Evolutionary conservation across 2,797 vertebrate species (phyloP).

Genomic region (Tympanoctomys barrerae): DNA sequence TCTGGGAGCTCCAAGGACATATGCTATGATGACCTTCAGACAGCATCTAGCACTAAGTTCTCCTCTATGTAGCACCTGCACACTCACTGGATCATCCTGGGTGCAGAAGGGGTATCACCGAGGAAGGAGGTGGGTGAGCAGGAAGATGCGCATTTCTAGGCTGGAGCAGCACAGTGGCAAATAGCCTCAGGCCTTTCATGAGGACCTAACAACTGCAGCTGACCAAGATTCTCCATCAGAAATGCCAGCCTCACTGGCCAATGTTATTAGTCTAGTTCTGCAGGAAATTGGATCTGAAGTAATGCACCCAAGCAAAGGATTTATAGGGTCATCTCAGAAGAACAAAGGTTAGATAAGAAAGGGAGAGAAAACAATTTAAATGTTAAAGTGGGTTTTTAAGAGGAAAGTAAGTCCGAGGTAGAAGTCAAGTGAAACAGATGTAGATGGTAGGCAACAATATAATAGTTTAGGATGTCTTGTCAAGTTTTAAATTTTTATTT

Average conservation of each 20-base stretch:
- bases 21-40: not conserved
- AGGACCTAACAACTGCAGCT: not conserved
- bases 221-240: not conserved
- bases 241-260: not conserved
- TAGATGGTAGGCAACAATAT: not conserved
- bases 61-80: not conserved
- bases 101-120: not conserved
- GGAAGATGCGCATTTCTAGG: accelerated
- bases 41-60: not conserved
- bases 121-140: not conserved
- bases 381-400: not conserved
- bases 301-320: not conserved
- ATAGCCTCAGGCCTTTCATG: accelerated
- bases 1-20: not conserved
- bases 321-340: not conserved
- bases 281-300: not conserved
- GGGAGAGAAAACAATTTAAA: not conserved
- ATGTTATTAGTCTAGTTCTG: not conserved
- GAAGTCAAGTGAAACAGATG: not conserved
- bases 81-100: not conserved
- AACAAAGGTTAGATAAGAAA: not conserved
- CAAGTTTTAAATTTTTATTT: not conserved
- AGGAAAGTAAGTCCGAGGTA: not conserved
- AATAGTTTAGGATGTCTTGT: not conserved
- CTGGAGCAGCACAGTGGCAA: too few species aligned